phyloP scores from a whole-genome alignment of 2,113 vertebrate species.

The Ptilorrhoa leucosticta region DNA sequence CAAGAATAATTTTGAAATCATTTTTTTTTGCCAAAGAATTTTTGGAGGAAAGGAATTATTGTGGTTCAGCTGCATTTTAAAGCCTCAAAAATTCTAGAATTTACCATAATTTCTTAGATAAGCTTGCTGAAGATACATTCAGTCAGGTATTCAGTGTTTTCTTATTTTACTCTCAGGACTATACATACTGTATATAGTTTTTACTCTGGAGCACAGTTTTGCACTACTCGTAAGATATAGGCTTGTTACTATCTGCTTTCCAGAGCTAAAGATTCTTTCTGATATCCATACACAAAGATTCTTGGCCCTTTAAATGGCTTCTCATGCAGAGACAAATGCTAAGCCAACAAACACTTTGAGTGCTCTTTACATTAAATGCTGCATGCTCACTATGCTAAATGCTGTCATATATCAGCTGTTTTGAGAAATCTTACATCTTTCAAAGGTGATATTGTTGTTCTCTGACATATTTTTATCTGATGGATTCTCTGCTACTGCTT shows the following conservation, averaged over 20 bases:
- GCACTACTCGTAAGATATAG: background rate
- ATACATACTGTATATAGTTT: background rate
- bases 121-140: background rate
- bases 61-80: background rate
- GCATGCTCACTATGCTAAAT: background rate
- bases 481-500: background rate
- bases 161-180: background rate
- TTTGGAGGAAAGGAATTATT: background rate
- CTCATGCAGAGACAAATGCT: background rate
- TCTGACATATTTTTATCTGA: background rate
- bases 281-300: background rate
- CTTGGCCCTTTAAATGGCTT: background rate
- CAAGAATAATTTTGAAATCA: background rate
- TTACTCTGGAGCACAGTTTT: background rate
- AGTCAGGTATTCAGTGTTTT: background rate
- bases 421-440: background rate
- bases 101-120: background rate
- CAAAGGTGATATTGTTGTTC: background rate
- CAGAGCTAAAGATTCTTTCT: background rate
- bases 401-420: background rate
- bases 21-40: background rate
- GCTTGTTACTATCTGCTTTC: background rate
- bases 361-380: background rate
- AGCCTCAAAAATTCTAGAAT: background rate
- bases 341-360: background rate